Percentiles rank a stretch among this genome's conserved stretches.
These are phyloP conservation scores for Agapornis roseicollis DNA, from an alignment of 2,113 vertebrate genomes.

Conservation along the genomic window DNA sequence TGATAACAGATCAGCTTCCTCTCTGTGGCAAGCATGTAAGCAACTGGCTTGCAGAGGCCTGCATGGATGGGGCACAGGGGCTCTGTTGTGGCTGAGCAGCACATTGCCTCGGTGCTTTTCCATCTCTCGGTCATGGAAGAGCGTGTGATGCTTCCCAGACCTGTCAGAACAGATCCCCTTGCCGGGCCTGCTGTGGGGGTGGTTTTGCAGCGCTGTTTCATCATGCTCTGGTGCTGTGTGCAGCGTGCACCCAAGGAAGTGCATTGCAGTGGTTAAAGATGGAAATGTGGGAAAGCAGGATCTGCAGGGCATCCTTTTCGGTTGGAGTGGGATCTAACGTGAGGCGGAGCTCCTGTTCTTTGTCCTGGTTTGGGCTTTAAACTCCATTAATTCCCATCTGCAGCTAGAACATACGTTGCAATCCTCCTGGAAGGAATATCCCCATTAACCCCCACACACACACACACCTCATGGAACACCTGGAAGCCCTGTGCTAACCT, in stretches of 20 bases:
- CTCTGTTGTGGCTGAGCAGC: neutral
- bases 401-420: neutral
- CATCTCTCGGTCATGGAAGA: neutral
- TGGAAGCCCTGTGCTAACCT: neutral
- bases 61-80: neutral
- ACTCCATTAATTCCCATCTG: neutral
- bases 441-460: neutral
- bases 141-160: neutral
- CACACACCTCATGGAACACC: neutral
- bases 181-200: neutral
- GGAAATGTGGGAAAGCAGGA: conserved; percentile 23
- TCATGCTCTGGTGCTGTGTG: neutral
- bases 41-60: neutral
- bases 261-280: neutral
- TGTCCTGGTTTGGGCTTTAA: neutral
- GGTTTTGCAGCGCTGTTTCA: neutral
- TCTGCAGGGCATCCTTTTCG: neutral
- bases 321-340: neutral
- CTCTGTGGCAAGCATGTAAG: neutral
- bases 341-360: neutral
- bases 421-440: neutral
- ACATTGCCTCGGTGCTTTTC: neutral
- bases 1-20: neutral
- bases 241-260: neutral
- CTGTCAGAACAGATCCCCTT: neutral